Conservation (phyloP, 2,113 vertebrate genomes). For the Zosterops borbonicus region DNA sequence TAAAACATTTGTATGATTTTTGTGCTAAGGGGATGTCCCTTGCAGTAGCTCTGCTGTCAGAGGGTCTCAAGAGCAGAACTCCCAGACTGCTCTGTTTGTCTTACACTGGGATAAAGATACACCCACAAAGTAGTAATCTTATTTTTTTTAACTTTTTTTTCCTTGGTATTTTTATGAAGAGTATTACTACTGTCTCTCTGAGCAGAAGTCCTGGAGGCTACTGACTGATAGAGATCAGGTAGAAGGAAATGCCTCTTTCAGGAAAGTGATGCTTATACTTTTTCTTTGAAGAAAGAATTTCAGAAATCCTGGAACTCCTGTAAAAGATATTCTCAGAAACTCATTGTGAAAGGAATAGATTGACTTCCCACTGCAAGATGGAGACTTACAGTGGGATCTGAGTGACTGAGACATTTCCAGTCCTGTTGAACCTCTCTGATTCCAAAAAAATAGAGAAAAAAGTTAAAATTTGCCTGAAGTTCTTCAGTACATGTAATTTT, state of each 20-base stretch:
- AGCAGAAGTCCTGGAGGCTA: background rate
- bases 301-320: background rate
- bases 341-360: background rate
- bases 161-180: background rate
- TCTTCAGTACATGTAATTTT: background rate
- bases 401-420: background rate
- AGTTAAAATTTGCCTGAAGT: background rate
- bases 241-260: background rate
- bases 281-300: background rate
- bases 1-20: background rate
- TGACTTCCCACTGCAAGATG: background rate
- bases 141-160: background rate
- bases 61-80: accelerated
- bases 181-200: background rate
- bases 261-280: background rate
- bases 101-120: background rate
- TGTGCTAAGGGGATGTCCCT: background rate
- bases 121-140: background rate
- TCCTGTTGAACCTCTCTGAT: background rate
- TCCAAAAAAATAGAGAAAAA: background rate
- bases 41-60: background rate
- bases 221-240: background rate
- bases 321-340: background rate
- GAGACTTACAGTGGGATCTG: background rate
- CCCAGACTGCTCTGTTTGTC: background rate